phyloP scores from a whole-genome alignment of 2,797 vertebrate genomes.

The Natrix natrix region DNA sequence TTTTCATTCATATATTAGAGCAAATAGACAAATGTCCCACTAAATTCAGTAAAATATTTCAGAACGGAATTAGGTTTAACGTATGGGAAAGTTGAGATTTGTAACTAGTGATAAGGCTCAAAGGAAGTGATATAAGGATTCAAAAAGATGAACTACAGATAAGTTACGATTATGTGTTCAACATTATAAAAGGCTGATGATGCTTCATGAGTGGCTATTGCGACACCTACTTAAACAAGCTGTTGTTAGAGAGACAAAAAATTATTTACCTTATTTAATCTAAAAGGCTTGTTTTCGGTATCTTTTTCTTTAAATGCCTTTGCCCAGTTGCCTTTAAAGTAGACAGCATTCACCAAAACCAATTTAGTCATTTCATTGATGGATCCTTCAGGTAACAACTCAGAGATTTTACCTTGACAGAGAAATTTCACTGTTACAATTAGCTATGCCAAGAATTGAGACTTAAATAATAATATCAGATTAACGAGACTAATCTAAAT shows the following conservation, averaged over 20 bases:
- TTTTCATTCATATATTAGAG: background rate
- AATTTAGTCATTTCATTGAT: constrained; percentile 71
- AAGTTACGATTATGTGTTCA: background rate
- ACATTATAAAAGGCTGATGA: background rate
- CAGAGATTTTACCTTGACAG: constrained; percentile 78
- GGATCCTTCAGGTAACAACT: constrained; percentile 74
- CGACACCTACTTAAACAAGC: background rate
- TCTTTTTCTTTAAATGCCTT: constrained; percentile 66
- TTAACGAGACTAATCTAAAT: background rate
- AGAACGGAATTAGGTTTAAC: background rate
- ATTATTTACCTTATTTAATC: constrained; percentile 71
- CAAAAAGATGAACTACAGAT: too few relatives aligned
- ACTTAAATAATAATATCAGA: too few relatives aligned
- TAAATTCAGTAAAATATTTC: background rate
- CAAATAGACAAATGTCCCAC: background rate
- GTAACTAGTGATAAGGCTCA: background rate
- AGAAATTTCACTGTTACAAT: background rate
- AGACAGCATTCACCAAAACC: constrained; percentile 82
- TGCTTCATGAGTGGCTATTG: background rate
- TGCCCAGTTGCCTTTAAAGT: constrained; percentile 84
- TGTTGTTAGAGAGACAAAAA: background rate
- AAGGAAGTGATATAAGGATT: background rate
- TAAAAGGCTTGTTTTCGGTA: constrained; percentile 78
- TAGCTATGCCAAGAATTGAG: background rate
- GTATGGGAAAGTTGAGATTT: background rate